A percentile compares a stretch with the other conserved stretches of the same genome.
Evolutionary conservation across 2,113 vertebrate species (phyloP).

Genomic region (Zosterops lateralis): DNA sequence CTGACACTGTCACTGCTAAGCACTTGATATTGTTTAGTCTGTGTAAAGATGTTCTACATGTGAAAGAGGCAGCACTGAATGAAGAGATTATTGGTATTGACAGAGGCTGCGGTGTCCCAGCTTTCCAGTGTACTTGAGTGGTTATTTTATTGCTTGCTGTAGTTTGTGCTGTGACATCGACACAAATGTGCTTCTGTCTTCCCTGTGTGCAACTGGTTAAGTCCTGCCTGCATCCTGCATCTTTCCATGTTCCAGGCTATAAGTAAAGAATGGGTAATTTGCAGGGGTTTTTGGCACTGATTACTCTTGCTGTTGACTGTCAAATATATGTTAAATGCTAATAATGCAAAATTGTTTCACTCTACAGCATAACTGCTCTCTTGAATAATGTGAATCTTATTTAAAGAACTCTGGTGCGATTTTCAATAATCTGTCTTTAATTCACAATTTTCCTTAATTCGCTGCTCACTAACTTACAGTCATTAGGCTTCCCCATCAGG

Average conservation of each 20-base stretch:
- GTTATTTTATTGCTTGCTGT: neutral
- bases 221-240: neutral
- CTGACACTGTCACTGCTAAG: slow-evolving; percentile 56
- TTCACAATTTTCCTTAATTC: neutral
- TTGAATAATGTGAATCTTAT: neutral
- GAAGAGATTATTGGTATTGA: neutral
- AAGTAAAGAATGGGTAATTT: neutral
- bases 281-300: neutral
- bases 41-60: neutral
- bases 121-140: neutral
- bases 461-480: neutral
- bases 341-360: neutral
- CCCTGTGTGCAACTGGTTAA: neutral
- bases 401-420: neutral
- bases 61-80: neutral
- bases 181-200: neutral
- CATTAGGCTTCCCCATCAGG: neutral
- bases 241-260: neutral
- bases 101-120: neutral
- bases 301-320: neutral
- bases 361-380: neutral
- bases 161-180: neutral
- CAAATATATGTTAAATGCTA: neutral
- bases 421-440: neutral
- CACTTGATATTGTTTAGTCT: slow-evolving; percentile 16